Conservation (phyloP, 1,140 invertebrate genomes). For the Brachionus koreanus region DNA sequence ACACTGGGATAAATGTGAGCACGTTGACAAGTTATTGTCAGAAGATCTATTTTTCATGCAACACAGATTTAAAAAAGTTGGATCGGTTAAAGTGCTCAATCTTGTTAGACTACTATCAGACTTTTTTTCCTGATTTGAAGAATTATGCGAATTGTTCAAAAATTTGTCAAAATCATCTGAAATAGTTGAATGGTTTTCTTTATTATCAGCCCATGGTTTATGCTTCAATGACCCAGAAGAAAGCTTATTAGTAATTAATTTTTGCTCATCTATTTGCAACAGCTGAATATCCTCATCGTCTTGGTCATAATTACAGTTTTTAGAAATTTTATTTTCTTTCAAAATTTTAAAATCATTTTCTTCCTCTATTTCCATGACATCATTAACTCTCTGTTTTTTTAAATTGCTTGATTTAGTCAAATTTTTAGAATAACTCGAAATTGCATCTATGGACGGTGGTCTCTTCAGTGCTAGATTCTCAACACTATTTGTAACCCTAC, state of each 20-base stretch:
- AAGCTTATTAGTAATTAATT: neutral
- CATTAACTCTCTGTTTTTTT: conserved; percentile 13
- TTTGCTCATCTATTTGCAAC: neutral
- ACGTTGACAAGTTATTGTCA: neutral
- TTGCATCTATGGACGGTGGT: neutral
- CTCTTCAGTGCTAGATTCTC: neutral
- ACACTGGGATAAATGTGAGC: neutral
- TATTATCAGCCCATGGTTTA: neutral
- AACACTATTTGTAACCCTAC: neutral
- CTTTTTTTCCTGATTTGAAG: neutral
- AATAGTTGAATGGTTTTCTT: neutral
- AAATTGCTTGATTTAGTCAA: neutral
- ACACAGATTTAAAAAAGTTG: neutral
- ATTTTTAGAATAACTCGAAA: neutral
- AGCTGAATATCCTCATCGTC: neutral
- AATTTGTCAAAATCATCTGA: conserved; percentile 6
- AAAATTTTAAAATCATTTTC: neutral
- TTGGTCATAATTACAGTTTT: neutral
- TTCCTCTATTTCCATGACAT: neutral
- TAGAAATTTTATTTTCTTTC: neutral
- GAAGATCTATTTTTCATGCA: neutral
- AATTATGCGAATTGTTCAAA: neutral
- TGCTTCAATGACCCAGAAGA: neutral
- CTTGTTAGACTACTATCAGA: neutral
- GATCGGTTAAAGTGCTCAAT: neutral